phyloP scores from a whole-genome alignment of 1,140 invertebrate genomes.

The Paracyclopina nana region DNA sequence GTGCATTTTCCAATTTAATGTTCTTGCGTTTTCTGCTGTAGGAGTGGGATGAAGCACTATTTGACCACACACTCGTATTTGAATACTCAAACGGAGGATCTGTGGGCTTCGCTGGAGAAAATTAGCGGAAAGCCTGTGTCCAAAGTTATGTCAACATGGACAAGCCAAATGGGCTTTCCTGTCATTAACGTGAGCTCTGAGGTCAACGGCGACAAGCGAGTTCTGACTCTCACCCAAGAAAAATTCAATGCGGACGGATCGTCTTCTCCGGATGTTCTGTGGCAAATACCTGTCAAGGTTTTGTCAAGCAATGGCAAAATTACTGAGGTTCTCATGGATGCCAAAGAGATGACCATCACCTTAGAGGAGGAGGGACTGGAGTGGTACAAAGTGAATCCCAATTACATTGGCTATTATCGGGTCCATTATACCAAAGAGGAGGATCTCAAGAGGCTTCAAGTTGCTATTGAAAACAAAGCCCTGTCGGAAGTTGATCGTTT shows the following conservation, averaged over 20 bases:
- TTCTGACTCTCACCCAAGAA: conserved; percentile 49
- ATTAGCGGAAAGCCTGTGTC: conserved; percentile 76
- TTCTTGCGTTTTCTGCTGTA: too few species aligned
- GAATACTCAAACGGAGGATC: conserved; percentile 81
- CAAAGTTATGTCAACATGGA: conserved; percentile 56
- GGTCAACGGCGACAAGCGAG: not conserved
- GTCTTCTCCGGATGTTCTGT: not conserved
- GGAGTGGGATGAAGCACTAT: conserved; percentile 84
- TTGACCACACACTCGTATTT: conserved; percentile 65
- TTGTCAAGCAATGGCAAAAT: conserved; percentile 25
- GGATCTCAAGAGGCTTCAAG: conserved; percentile 52
- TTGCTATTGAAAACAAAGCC: conserved; percentile 50
- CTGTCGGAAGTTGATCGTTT: conserved; percentile 74
- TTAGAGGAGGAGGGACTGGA: conserved; percentile 42
- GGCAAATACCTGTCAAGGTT: conserved; percentile 5
- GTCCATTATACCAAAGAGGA: conserved; percentile 63
- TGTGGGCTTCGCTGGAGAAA: conserved; percentile 75
- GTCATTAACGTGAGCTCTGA: conserved; percentile 22
- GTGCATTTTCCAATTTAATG: too few species aligned
- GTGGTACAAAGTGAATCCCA: conserved; percentile 54
- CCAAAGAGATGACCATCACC: conserved; percentile 25
- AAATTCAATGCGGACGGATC: conserved; percentile 69
- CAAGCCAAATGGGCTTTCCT: conserved; percentile 36
- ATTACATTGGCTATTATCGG: conserved; percentile 51
- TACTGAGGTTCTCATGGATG: conserved; percentile 42